Conservation (phyloP, 2,113 vertebrate genomes). For the Ranitomeya variabilis region DNA sequence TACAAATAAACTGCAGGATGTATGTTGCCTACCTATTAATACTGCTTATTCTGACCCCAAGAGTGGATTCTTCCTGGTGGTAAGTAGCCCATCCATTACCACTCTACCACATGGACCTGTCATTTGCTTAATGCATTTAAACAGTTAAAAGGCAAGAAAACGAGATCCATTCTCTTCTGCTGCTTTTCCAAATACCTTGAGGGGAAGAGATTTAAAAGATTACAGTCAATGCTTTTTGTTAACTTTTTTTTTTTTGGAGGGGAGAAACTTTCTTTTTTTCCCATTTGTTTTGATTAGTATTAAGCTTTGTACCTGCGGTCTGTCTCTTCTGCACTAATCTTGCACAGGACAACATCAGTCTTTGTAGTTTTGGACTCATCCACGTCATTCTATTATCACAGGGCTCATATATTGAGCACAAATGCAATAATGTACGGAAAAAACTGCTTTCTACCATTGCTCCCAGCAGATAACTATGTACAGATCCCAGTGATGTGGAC, state of each 20-base stretch:
- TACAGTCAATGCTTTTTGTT: conserved; percentile 20
- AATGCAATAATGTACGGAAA: background rate
- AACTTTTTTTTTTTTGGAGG: background rate
- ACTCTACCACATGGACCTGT: conserved; percentile 17
- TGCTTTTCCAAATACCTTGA: conserved; percentile 24
- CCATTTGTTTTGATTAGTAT: background rate
- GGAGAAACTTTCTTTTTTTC: background rate
- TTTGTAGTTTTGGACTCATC: conserved; percentile 17
- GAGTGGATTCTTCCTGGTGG: conserved; percentile 94
- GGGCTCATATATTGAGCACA: background rate
- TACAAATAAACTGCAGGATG: conserved; percentile 74
- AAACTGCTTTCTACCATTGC: conserved; percentile 26
- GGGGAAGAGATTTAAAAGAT: conserved; percentile 41
- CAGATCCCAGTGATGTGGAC: conserved; percentile 23
- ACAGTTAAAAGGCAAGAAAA: conserved; percentile 43
- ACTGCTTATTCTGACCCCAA: conserved; percentile 86
- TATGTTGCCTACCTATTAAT: conserved; percentile 80
- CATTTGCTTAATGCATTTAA: conserved; percentile 35
- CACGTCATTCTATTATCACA: conserved; percentile 1
- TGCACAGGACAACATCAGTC: background rate
- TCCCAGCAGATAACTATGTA: conserved; percentile 11
- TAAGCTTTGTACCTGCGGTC: background rate
- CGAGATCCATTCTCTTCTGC: background rate
- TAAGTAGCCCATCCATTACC: conserved; percentile 69
- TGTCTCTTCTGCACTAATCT: conserved; percentile 1